Base-by-base conservation (phyloP, 2,113 vertebrate species). In the Jacana jacana region DNA sequence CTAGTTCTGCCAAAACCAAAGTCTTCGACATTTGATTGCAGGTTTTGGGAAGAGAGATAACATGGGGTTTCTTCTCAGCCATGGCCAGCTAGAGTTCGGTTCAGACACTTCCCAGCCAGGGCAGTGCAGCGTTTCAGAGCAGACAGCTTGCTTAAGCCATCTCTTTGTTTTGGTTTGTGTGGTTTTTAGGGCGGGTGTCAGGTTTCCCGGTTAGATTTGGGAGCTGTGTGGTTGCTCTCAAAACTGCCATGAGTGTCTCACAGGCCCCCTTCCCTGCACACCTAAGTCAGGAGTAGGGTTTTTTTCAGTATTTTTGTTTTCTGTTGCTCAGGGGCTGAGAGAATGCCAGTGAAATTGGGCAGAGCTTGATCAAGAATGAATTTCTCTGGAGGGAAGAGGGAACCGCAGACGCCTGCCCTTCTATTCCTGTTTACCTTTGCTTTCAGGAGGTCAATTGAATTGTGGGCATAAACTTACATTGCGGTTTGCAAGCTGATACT, bases 391-490 rank as follows among this genome's bases (percentile, higher is more conserved):
- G 86, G 42, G 69, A 86, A 81, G 35, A 93, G 42, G 68, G 91
- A 93, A 93, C 89, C 39, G 0, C 91, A 95, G 93, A 81, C 1
- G 51, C 72, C 88, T 71, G 73, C 86, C 77, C 77, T 92, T 89
- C 83, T 81, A 84, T 91, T 91, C 94, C 89, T 95, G 89, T 95
- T 97, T 96, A 96, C 77, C 92, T 96, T 93, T 91, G 92, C 89
- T 97, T 96, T 93, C 80, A 89, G 92, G 92, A 95, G 86, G 86
- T 95, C 94, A 93, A 25, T 55, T 92, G 80, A 96, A 93, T 91
- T 92, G 96, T 79, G 91, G 83, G 81, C 94, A 96, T 95, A 95
- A 93, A 93, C 92, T 93, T 93, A 92, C 65, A 75, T 35, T 81
- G 92, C 0, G 52, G 91, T 95, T 95, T 97, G 96, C 94, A 97